A percentile compares a stretch with the other conserved stretches of the same genome.
phyloP scores from a whole-genome alignment of 2,888 invertebrate genomes.

The Blera fallax region DNA sequence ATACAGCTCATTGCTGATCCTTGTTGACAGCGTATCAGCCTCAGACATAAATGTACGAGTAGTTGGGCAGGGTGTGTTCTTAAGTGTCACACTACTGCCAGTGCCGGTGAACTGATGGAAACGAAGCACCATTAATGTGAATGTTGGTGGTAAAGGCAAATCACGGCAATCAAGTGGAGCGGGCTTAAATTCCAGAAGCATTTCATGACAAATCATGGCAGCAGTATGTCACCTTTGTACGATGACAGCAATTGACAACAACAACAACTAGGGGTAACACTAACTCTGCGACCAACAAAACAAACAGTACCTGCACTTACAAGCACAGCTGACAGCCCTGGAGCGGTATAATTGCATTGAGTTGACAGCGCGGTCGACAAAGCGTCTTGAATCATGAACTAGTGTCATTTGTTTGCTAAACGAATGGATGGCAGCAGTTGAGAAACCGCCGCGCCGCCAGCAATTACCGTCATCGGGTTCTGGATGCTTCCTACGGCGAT shows the following conservation, averaged over 20 bases:
- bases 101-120: constrained; percentile 3
- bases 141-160: constrained; percentile 20
- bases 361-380: constrained; percentile 49
- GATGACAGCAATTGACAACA: constrained; percentile 4
- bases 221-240: constrained; percentile 28
- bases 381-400: constrained; percentile 37
- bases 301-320: not conserved
- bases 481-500: too few relatives aligned
- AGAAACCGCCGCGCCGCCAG: not conserved
- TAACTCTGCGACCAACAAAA: not conserved
- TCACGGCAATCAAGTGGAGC: constrained; percentile 38
- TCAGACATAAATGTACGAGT: constrained; percentile 27
- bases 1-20: constrained; percentile 29
- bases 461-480: constrained; percentile 19
- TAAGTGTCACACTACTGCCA: constrained; percentile 22
- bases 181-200: constrained; percentile 17
- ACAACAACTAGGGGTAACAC: not conserved
- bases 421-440: not conserved
- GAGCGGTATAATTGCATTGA: constrained; percentile 45
- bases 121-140: constrained; percentile 27
- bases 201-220: constrained; percentile 30
- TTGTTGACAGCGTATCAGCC: constrained; percentile 23
- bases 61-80: not conserved
- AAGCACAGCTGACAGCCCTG: constrained; percentile 4
- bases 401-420: constrained; percentile 32